A percentile compares a stretch with the other conserved stretches of the same genome.
These are phyloP conservation scores for Spea hammondii DNA, from an alignment of 2,797 vertebrate species.

Conservation along the genomic window DNA sequence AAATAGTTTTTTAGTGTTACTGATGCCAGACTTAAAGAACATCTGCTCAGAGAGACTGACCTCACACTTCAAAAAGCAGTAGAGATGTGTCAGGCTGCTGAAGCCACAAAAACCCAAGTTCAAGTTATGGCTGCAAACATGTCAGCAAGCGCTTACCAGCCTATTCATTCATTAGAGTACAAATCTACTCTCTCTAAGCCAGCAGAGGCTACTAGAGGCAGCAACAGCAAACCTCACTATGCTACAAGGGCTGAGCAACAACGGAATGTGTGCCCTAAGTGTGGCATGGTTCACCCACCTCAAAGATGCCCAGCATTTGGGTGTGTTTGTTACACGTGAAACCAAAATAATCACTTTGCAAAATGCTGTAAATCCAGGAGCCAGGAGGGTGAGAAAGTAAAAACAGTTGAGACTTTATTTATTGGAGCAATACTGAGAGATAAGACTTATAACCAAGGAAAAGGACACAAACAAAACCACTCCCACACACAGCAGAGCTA, in stretches of 20 bases:
- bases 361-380: neutral
- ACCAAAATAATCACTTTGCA: constrained; percentile 6
- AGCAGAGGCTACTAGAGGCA: constrained; percentile 1
- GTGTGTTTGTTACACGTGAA: neutral
- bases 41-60: constrained; percentile 6
- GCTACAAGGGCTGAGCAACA: constrained; percentile 3
- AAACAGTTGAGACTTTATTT: neutral
- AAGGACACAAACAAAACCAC: neutral
- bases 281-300: neutral
- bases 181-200: neutral
- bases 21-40: neutral
- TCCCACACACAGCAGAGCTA: neutral
- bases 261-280: neutral
- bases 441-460: neutral
- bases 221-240: constrained; percentile 5
- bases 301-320: neutral
- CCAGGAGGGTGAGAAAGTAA: neutral
- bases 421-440: constrained; percentile 11
- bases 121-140: neutral
- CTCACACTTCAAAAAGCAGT: neutral
- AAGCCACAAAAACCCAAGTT: neutral
- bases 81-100: neutral
- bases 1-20: neutral
- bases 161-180: constrained; percentile 10
- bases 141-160: neutral